These are phyloP conservation scores for Corynorhinus townsendii DNA, from an alignment of 2,113 vertebrate species.

Conservation along the genomic window DNA sequence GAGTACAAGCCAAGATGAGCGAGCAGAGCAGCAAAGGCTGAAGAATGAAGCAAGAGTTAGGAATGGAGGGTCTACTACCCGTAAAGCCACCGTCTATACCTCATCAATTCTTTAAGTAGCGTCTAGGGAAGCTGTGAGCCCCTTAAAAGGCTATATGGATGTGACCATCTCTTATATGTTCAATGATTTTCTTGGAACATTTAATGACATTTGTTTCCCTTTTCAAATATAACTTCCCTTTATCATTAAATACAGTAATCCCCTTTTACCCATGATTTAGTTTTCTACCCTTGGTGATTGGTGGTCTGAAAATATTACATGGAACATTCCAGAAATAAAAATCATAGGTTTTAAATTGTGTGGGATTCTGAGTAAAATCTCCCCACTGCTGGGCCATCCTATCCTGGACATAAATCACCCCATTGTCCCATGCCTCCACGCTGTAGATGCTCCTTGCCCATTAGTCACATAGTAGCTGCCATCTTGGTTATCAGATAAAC, in stretches of 20 bases:
- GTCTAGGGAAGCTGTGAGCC: neutral
- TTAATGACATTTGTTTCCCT: neutral
- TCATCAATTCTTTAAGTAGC: neutral
- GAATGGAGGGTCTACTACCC: neutral
- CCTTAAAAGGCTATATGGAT: neutral
- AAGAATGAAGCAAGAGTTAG: neutral
- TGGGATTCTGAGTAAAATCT: neutral
- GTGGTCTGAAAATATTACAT: neutral
- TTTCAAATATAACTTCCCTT: neutral
- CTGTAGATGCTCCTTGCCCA: neutral
- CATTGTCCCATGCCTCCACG: neutral
- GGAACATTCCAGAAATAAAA: neutral
- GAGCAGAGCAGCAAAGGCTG: neutral
- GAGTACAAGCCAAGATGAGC: neutral
- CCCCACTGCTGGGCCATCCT: neutral
- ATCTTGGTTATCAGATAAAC: neutral
- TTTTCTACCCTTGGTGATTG: neutral
- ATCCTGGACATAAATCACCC: neutral
- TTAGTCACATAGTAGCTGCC: neutral
- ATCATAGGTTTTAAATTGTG: neutral
- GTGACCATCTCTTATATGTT: neutral
- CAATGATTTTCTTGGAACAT: neutral
- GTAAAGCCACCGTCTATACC: neutral
- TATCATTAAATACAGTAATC: neutral
- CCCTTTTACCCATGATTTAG: no score